These are phyloP conservation scores for Lasioglossum figueresi DNA, from an alignment of 2,888 invertebrate genomes.

Conservation along the genomic window DNA sequence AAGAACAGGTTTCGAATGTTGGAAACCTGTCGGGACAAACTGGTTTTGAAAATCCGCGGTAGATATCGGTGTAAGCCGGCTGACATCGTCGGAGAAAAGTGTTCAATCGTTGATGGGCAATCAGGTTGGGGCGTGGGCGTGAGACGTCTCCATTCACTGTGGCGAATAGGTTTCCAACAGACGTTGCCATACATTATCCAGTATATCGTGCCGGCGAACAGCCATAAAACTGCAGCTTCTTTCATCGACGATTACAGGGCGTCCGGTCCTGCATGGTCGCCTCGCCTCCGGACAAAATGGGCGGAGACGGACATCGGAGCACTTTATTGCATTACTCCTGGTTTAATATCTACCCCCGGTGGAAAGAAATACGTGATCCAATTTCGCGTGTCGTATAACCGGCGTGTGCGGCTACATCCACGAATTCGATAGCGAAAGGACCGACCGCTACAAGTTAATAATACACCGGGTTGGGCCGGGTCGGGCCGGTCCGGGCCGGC, in stretches of 20 bases:
- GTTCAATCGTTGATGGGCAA: not conserved
- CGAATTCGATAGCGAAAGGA: conserved; percentile 25
- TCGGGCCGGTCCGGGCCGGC: not conserved
- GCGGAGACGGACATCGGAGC: conserved; percentile 16
- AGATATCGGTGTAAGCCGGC: not conserved
- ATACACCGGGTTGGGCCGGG: not conserved
- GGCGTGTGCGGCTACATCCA: not conserved
- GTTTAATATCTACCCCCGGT: conserved; percentile 51
- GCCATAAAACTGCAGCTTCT: conserved; percentile 37
- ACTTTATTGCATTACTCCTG: conserved; percentile 55
- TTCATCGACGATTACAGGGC: conserved; percentile 38
- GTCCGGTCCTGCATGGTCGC: not conserved
- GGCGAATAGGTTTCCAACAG: conserved; percentile 21
- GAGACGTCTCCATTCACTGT: not conserved
- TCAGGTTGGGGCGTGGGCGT: not conserved
- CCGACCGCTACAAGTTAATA: conserved; percentile 17
- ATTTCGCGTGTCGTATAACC: conserved; percentile 39
- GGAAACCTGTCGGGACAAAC: no score
- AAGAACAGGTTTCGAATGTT: no score
- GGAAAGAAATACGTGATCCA: conserved; percentile 61
- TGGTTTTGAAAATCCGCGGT: not conserved
- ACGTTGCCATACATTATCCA: conserved; percentile 40
- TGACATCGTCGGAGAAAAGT: not conserved
- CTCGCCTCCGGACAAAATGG: conserved; percentile 24
- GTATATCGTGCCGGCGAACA: conserved; percentile 33